Evolutionary conservation across 2,797 vertebrate species (phyloP).

Genomic region (Garrulus glandarius): DNA sequence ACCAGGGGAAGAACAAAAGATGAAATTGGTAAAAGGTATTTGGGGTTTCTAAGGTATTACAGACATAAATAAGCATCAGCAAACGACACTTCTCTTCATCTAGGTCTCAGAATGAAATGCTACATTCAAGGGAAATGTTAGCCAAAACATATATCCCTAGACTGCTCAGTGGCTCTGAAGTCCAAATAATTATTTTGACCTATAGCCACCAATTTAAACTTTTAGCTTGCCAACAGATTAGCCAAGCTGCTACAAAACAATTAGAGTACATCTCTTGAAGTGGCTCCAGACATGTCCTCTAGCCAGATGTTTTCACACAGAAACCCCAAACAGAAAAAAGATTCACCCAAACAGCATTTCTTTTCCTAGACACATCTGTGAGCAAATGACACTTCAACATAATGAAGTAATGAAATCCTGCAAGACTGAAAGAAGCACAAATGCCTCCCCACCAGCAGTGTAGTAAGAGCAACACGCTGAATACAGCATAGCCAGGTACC

Average conservation of each 20-base stretch:
- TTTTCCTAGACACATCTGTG: slow-evolving; percentile 32
- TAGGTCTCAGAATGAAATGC: background rate
- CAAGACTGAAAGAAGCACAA: background rate
- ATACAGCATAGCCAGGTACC: background rate
- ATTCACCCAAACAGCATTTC: slow-evolving; percentile 15
- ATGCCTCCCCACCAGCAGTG: background rate
- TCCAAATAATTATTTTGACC: background rate
- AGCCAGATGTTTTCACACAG: slow-evolving; percentile 15
- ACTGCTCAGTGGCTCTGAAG: background rate
- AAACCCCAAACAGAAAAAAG: background rate
- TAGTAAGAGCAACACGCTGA: background rate
- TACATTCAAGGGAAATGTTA: background rate
- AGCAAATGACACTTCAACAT: slow-evolving; percentile 34
- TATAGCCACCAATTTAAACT: background rate
- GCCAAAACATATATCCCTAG: background rate
- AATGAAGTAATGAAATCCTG: slow-evolving; percentile 53
- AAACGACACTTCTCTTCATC: background rate
- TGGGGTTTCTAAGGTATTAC: background rate
- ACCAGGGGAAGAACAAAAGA: background rate
- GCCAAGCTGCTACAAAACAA: background rate
- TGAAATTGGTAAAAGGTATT: background rate
- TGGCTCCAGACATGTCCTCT: background rate
- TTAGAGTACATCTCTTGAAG: background rate
- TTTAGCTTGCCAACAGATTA: background rate
- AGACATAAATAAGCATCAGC: background rate